Evolutionary conservation across 2,888 invertebrate genomes (phyloP).

Genomic region (Phengaris alcon): DNA sequence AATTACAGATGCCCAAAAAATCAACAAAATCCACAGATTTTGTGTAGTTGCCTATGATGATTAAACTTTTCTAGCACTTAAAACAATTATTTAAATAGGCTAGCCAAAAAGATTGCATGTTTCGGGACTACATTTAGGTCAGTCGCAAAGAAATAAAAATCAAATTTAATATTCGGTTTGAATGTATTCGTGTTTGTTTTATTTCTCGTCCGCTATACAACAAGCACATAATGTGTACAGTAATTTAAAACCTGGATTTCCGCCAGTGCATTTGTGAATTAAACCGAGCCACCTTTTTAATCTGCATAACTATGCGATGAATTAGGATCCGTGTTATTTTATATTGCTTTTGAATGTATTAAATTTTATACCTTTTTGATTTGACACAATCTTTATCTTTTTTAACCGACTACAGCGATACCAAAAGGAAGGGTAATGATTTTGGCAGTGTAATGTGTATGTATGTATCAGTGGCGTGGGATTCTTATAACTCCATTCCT

Average conservation of each 20-base stretch:
- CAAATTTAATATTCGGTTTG: conserved; percentile 15
- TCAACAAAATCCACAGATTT: too few relatives aligned
- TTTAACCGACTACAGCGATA: too few relatives aligned
- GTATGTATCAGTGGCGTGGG: too few relatives aligned
- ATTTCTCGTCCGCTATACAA: background rate
- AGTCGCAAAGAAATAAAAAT: background rate
- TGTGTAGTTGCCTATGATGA: background rate
- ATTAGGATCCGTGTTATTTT: conserved; percentile 5
- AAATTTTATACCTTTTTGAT: too few relatives aligned
- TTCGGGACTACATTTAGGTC: background rate
- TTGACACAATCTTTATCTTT: too few relatives aligned
- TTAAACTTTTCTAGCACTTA: background rate
- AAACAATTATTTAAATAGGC: background rate
- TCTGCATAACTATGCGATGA: conserved; percentile 28
- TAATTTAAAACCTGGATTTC: conserved; percentile 29
- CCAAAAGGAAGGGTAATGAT: too few relatives aligned
- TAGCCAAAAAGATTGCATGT: background rate
- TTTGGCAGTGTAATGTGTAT: too few relatives aligned
- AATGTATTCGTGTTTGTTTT: background rate
- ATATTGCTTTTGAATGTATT: background rate
- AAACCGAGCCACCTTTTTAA: conserved; percentile 30
- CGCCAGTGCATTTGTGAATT: conserved; percentile 31
- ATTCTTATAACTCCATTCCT: too few relatives aligned
- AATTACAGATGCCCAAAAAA: too few relatives aligned
- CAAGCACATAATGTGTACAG: conserved; percentile 27